Conservation (phyloP, 2,888 invertebrate species). For the Caradrina kadenii region DNA sequence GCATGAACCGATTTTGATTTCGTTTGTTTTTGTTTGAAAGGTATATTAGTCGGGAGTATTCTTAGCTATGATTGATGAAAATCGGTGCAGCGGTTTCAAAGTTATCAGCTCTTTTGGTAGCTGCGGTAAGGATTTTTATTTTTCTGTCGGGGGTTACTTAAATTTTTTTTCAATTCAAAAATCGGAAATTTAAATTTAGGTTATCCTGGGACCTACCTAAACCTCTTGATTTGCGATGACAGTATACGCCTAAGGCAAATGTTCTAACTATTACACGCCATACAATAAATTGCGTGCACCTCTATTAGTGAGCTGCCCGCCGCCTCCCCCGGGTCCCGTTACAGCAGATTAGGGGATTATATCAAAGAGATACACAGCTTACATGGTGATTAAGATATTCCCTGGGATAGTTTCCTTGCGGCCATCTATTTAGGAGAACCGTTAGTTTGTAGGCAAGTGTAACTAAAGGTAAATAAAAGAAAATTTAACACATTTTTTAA, state of each 20-base stretch:
- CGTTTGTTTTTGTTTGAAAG: too few relatives aligned
- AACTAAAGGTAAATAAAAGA: too few relatives aligned
- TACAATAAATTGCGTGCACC: constrained; percentile 36
- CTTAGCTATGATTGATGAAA: too few relatives aligned
- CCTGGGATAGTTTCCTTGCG: constrained; percentile 19
- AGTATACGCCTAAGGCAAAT: not conserved
- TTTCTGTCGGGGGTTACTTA: too few relatives aligned
- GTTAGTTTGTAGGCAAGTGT: not conserved
- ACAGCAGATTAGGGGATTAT: constrained; percentile 48
- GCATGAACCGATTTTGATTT: too few relatives aligned
- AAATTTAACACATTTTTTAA: too few relatives aligned
- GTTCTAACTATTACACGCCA: constrained; percentile 7
- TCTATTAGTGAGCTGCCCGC: constrained; percentile 32
- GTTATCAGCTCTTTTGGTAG: too few relatives aligned
- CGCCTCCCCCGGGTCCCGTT: constrained; percentile 39
- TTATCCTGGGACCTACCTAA: not conserved
- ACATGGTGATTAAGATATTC: constrained; percentile 45
- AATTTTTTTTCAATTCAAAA: too few relatives aligned
- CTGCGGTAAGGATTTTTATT: too few relatives aligned
- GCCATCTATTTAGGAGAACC: constrained; percentile 9
- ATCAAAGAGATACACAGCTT: constrained; percentile 52
- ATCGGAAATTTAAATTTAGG: too few relatives aligned
- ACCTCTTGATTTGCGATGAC: not conserved
- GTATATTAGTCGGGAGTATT: too few relatives aligned
- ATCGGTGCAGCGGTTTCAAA: too few relatives aligned